Percentiles rank a stretch among this genome's conserved stretches.
Conservation (phyloP, 2,797 vertebrate genomes). For the Gymnoscopelus braueri region DNA sequence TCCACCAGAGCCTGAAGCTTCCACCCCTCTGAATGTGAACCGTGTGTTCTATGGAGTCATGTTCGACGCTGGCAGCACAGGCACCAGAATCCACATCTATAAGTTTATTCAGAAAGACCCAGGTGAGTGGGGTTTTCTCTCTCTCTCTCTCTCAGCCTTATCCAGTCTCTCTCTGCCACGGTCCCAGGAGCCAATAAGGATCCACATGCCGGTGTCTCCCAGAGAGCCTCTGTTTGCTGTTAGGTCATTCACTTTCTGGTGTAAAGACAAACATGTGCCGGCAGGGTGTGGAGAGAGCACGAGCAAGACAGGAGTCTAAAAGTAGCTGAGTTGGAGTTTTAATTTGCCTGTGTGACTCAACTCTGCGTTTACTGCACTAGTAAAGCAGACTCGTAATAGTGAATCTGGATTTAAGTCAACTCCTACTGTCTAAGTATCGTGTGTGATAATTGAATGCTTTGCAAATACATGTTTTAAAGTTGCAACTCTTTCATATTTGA, state of each 20-base stretch:
- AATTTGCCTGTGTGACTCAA: slow-evolving; percentile 60
- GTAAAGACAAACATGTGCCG: slow-evolving; percentile 66
- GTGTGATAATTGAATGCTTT: slow-evolving; percentile 19
- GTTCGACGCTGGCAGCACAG: slow-evolving; percentile 98
- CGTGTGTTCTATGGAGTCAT: slow-evolving; percentile 92
- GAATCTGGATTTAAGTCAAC: slow-evolving; percentile 46
- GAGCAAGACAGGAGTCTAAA: slow-evolving; percentile 50
- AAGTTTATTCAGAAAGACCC: slow-evolving; percentile 93
- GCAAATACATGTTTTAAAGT: slow-evolving; percentile 30
- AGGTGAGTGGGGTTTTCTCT: slow-evolving; percentile 77
- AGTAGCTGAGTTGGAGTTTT: slow-evolving; percentile 61
- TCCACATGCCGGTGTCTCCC: slow-evolving; percentile 55
- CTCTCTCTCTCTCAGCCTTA: slow-evolving; percentile 12
- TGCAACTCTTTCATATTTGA: not conserved
- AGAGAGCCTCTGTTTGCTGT: slow-evolving; percentile 53
- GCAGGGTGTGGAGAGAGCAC: slow-evolving; percentile 39
- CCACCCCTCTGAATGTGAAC: slow-evolving; percentile 74
- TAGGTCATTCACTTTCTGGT: slow-evolving; percentile 70
- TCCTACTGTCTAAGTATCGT: slow-evolving; percentile 34
- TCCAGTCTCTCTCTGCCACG: slow-evolving; percentile 13
- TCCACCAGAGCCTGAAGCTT: slow-evolving; percentile 40
- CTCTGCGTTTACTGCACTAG: slow-evolving; percentile 37
- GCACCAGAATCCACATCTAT: slow-evolving; percentile 97
- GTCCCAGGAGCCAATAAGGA: slow-evolving; percentile 27
- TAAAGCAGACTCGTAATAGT: slow-evolving; percentile 40